Conservation (phyloP, 1,140 invertebrate species). For the Drepana arcuata region DNA sequence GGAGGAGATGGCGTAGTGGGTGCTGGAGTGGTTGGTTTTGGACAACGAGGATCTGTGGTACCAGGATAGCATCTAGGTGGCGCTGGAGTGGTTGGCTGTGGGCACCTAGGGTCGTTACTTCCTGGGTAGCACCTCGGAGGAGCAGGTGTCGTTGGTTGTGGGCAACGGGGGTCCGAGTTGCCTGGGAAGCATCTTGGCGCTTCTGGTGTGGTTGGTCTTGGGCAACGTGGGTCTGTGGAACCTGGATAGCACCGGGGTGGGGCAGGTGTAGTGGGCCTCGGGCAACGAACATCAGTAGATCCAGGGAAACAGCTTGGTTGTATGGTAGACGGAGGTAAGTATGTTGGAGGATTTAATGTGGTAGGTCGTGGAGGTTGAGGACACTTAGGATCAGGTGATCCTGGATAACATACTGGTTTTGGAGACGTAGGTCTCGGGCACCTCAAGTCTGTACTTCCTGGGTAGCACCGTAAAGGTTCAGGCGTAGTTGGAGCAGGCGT, state of each 20-base stretch:
- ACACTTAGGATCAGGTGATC: slow-evolving; percentile 46
- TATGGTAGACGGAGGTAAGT: slow-evolving; percentile 11
- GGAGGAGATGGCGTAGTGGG: slow-evolving; percentile 26
- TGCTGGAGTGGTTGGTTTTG: slow-evolving; percentile 35
- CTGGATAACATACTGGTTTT: slow-evolving; percentile 15
- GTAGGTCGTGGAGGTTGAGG: slow-evolving; percentile 26
- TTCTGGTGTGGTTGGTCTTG: slow-evolving; percentile 6
- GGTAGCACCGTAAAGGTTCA: slow-evolving; percentile 39
- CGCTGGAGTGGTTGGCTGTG: slow-evolving; percentile 17
- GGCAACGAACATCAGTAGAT: slow-evolving; percentile 5
- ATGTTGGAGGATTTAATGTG: slow-evolving; percentile 10
- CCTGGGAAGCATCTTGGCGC: slow-evolving; percentile 8
- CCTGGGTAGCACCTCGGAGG: slow-evolving; percentile 35
- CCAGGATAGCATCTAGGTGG: slow-evolving; percentile 25
- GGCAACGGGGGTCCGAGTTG: slow-evolving; percentile 7
- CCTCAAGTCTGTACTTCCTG: slow-evolving; percentile 56
- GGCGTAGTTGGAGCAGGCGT: slow-evolving; percentile 20
- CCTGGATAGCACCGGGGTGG: slow-evolving; percentile 5
- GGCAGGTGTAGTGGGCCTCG: slow-evolving; percentile 4
- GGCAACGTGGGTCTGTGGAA: slow-evolving; percentile 3
- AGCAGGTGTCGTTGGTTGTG: slow-evolving; percentile 17
- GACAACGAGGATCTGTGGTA: slow-evolving; percentile 44
- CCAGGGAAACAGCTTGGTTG: slow-evolving; percentile 9
- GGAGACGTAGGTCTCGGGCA: slow-evolving; percentile 39
- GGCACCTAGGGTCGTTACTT: slow-evolving; percentile 40